Base-by-base conservation (phyloP, 2,888 invertebrate species). In the Escarpia spicata region DNA sequence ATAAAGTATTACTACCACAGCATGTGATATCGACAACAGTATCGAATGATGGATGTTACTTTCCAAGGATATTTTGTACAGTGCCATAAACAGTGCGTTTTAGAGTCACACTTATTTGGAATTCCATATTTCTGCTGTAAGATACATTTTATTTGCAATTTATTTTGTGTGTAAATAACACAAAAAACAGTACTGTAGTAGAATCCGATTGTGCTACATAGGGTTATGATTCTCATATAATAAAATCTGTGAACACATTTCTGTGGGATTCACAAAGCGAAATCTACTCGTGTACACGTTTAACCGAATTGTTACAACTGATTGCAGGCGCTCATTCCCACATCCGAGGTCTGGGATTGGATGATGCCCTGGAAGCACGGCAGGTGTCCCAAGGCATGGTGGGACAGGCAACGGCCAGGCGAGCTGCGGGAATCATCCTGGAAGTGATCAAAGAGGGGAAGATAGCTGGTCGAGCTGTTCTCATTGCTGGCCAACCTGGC, bases 361-460 rank as follows among this genome's bases (percentile, higher is more conserved):
- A 99, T 97, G 99, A 99, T 97, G 98, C 98, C 58, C 97, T 99
- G 94, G 99, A 99, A 96, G 98, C 99, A 0, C 97, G 99, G 95
- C 97, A 98, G 97, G 97, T 98, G 8, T 99, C 99, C 0, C 99
- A 99, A 97, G 99, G 99, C 92, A 99, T 99, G 99, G 99, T 99
- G 92, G 99, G 99, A 0, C 97, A 97, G 97, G 97, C 98, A 94
- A 97, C 98, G 95, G 99, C 99, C 0, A 97, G 99, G 31, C 97
- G 98, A 95, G 99, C 99, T 26, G 99, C 99, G 92, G 99, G 99
- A 9, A 97, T 99, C 93, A 98, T 99, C 91, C 97, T 99, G 43
- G 99, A 99, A 97, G 99, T 99, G 99, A 99, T 99, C 94, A 98
- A 98, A 96, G 99, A 99, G 96, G 99, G 99, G 92, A 98, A 99